A percentile compares a stretch with the other conserved stretches of the same genome.
Evolutionary conservation across 1,140 invertebrate species (phyloP).

Genomic region (Atta colombica): DNA sequence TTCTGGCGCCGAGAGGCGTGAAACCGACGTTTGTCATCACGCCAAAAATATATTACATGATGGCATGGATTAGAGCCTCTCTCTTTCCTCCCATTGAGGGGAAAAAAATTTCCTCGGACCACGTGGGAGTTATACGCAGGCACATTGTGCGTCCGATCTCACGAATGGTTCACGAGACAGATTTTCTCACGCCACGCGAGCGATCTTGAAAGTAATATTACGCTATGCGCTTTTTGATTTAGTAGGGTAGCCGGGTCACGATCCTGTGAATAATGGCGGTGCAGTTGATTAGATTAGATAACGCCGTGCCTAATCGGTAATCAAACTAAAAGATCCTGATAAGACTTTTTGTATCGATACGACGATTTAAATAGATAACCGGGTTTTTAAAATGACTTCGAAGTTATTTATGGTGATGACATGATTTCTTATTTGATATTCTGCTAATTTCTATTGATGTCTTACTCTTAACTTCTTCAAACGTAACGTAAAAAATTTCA

Average conservation of each 20-base stretch:
- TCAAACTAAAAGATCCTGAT: neutral
- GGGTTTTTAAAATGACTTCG: neutral
- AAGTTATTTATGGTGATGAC: neutral
- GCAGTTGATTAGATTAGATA: slow-evolving; percentile 71
- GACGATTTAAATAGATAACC: neutral
- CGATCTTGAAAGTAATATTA: slow-evolving; percentile 62
- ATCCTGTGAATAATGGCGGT: neutral
- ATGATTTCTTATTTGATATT: neutral
- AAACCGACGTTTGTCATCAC: slow-evolving; percentile 42
- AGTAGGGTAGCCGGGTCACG: slow-evolving; percentile 29
- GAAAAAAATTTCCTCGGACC: slow-evolving; percentile 34
- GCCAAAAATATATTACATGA: slow-evolving; percentile 53
- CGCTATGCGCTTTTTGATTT: slow-evolving; percentile 35
- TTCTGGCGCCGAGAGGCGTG: slow-evolving; percentile 31
- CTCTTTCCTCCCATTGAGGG: neutral
- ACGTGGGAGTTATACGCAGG: slow-evolving; percentile 29
- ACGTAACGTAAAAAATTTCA: neutral
- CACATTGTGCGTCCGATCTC: slow-evolving; percentile 46
- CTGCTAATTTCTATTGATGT: neutral
- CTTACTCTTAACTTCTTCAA: neutral
- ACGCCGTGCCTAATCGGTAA: neutral
- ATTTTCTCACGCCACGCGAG: slow-evolving; percentile 61
- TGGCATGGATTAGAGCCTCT: slow-evolving; percentile 26
- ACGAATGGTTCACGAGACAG: slow-evolving; percentile 10
- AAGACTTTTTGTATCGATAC: neutral